phyloP scores from a whole-genome alignment of 2,113 vertebrate species.

The Python bivittatus region DNA sequence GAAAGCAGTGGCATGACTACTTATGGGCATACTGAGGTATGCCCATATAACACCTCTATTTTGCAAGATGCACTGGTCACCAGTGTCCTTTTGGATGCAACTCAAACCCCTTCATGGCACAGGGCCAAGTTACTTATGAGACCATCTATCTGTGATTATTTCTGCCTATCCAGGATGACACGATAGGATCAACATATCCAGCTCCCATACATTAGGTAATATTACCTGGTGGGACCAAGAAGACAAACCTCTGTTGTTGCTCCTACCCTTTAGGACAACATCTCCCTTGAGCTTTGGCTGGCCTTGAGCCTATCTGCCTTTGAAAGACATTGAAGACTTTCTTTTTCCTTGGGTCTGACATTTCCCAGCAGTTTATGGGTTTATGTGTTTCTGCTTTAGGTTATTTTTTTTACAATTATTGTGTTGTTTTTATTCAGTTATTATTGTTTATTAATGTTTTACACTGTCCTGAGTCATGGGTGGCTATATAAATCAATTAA shows the following conservation, averaged over 20 bases:
- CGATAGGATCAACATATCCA: neutral
- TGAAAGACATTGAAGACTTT: neutral
- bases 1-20: neutral
- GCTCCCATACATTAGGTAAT: neutral
- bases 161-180: neutral
- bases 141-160: neutral
- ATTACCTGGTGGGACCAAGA: neutral
- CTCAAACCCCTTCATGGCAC: neutral
- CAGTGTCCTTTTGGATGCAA: neutral
- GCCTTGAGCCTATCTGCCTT: neutral
- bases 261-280: neutral
- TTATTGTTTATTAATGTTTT: neutral
- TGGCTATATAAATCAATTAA: neutral
- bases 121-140: neutral
- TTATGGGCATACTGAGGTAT: neutral
- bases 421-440: neutral
- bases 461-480: neutral
- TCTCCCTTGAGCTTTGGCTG: neutral
- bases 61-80: neutral
- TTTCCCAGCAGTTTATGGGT: neutral
- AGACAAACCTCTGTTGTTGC: too few species aligned
- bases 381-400: neutral
- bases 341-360: neutral
- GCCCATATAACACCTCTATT: neutral
- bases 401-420: neutral